These are phyloP conservation scores for Scopus umbretta DNA, from an alignment of 2,113 vertebrate species.

Conservation along the genomic window DNA sequence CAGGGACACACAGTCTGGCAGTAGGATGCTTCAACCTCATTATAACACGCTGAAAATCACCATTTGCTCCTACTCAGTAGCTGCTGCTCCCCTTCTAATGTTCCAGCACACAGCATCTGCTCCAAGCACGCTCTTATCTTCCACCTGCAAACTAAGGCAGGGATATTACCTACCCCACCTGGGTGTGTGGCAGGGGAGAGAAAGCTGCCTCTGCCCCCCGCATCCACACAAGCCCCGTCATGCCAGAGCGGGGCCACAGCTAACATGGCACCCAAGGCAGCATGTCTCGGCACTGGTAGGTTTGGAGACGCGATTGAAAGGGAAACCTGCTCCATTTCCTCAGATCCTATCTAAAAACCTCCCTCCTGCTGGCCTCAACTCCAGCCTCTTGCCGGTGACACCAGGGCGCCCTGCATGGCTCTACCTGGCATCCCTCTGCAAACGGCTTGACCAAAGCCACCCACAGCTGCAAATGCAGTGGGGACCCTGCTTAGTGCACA, in stretches of 20 bases:
- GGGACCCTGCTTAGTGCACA: background rate
- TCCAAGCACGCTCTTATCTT: background rate
- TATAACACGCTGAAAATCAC: background rate
- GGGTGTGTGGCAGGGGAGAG: fast-evolving
- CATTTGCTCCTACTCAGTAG: background rate
- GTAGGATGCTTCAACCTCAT: background rate
- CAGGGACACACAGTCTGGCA: background rate
- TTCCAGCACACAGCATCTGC: background rate
- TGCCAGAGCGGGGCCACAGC: background rate
- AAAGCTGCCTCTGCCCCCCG: background rate
- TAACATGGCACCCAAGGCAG: background rate
- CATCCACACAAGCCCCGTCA: no score
- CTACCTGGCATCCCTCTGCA: background rate
- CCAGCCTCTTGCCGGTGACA: background rate
- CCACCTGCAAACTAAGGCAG: background rate
- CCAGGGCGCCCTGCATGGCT: fast-evolving
- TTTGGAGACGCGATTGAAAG: background rate
- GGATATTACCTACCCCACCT: background rate
- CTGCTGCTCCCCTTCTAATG: background rate
- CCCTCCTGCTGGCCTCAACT: background rate
- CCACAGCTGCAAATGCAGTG: fast-evolving
- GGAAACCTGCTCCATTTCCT: background rate
- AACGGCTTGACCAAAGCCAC: background rate
- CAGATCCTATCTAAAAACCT: background rate
- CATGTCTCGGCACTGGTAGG: fast-evolving